A percentile compares a stretch with the other conserved stretches of the same genome.
Conservation (phyloP, 2,113 vertebrate genomes). For the Reinhardtius hippoglossoides region DNA sequence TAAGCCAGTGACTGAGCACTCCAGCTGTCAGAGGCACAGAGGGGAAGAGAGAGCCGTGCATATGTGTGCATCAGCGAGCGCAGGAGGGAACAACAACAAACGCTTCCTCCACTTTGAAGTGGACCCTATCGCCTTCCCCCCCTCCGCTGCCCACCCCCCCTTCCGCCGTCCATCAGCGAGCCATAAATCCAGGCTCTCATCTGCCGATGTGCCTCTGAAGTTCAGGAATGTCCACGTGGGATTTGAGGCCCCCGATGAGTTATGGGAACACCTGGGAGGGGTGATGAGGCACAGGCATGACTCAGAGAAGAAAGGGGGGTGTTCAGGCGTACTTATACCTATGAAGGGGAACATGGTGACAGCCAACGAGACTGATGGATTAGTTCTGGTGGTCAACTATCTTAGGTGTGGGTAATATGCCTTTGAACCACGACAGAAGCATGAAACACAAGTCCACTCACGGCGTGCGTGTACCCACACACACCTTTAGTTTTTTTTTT, state of each 20-base stretch:
- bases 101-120: constrained; percentile 79
- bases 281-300: constrained; percentile 17
- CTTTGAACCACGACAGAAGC: constrained; percentile 49
- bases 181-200: constrained; percentile 75
- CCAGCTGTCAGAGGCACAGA: constrained; percentile 64
- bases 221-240: constrained; percentile 73
- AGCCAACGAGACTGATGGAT: constrained; percentile 63
- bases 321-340: constrained; percentile 40
- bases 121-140: constrained; percentile 44
- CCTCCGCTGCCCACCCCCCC: constrained; percentile 16
- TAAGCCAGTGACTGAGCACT: constrained; percentile 27
- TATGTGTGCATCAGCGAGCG: constrained; percentile 31
- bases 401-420: constrained; percentile 32
- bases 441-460: constrained; percentile 41
- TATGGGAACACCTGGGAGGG: constrained; percentile 78
- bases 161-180: constrained; percentile 64
- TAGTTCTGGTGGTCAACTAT: constrained; percentile 54
- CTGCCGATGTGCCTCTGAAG: constrained; percentile 76
- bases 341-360: constrained; percentile 66
- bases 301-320: not conserved
- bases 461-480: not conserved
- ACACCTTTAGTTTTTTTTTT: not conserved
- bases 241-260: constrained; percentile 72
- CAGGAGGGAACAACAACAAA: constrained; percentile 69
- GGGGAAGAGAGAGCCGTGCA: constrained; percentile 16